Evolutionary conservation across 2,797 vertebrate species (phyloP).

Genomic region (Zalophus californianus): DNA sequence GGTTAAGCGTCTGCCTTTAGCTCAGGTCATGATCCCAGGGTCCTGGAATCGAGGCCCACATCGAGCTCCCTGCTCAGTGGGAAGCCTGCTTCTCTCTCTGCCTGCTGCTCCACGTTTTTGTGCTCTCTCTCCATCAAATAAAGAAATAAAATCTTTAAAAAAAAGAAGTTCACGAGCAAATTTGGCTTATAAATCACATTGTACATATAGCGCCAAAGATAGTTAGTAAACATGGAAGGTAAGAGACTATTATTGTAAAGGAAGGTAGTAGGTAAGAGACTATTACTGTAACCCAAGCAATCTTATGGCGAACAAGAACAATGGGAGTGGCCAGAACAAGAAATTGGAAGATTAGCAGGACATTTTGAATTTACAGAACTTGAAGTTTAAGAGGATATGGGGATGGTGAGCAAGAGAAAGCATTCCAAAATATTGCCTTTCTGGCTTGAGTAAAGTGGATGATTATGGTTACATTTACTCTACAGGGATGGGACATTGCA

Average conservation of each 20-base stretch:
- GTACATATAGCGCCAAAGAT: neutral
- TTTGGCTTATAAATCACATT: neutral
- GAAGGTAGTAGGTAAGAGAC: neutral
- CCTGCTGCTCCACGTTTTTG: too few relatives aligned
- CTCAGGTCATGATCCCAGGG: too few relatives aligned
- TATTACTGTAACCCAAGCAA: neutral
- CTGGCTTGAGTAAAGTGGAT: neutral
- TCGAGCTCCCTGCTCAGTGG: too few relatives aligned
- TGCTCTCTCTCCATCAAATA: too few relatives aligned
- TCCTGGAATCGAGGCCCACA: too few relatives aligned
- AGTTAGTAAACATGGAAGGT: neutral
- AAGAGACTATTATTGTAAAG: neutral
- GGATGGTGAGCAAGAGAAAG: neutral
- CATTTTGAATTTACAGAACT: neutral
- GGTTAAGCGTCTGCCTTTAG: too few relatives aligned
- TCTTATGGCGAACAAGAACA: neutral
- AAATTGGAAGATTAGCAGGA: neutral
- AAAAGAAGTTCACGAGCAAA: neutral
- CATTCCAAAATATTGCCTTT: neutral
- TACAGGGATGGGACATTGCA: neutral
- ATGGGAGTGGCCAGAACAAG: neutral
- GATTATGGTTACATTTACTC: neutral
- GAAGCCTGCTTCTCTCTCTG: too few relatives aligned
- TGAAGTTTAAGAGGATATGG: neutral
- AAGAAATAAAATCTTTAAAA: too few relatives aligned